These are phyloP conservation scores for Rynchops niger DNA, from an alignment of 2,113 vertebrate species.

Conservation along the genomic window DNA sequence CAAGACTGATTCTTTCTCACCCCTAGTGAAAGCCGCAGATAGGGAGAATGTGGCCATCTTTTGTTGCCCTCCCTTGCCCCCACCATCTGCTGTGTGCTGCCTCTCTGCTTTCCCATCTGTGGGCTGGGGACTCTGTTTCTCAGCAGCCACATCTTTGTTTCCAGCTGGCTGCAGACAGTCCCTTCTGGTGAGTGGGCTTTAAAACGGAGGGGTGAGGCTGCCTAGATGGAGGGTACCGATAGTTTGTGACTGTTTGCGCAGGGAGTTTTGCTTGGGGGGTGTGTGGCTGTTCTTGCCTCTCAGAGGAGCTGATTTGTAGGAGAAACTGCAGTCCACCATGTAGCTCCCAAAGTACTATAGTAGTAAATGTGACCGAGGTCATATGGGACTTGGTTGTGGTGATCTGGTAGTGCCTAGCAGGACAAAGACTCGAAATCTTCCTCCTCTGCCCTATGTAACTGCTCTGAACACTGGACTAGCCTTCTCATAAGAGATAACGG, in stretches of 20 bases:
- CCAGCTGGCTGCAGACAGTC: slow-evolving; percentile 6
- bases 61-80: neutral
- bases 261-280: neutral
- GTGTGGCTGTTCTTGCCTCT: neutral
- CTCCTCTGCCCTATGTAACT: neutral
- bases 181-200: neutral
- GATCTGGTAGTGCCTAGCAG: neutral
- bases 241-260: neutral
- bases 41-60: neutral
- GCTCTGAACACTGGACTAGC: neutral
- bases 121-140: neutral
- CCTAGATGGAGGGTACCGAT: neutral
- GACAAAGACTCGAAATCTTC: neutral
- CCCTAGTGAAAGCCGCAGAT: neutral
- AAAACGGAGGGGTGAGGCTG: neutral
- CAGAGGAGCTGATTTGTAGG: neutral
- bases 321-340: neutral
- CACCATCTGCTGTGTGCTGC: slow-evolving; percentile 19
- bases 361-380: neutral
- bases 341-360: neutral
- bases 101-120: slow-evolving; percentile 38
- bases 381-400: neutral
- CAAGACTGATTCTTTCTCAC: neutral
- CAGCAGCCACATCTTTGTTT: neutral
- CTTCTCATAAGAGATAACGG: neutral